These are phyloP conservation scores for Lanius collurio DNA, from an alignment of 2,113 vertebrate species.

Conservation along the genomic window DNA sequence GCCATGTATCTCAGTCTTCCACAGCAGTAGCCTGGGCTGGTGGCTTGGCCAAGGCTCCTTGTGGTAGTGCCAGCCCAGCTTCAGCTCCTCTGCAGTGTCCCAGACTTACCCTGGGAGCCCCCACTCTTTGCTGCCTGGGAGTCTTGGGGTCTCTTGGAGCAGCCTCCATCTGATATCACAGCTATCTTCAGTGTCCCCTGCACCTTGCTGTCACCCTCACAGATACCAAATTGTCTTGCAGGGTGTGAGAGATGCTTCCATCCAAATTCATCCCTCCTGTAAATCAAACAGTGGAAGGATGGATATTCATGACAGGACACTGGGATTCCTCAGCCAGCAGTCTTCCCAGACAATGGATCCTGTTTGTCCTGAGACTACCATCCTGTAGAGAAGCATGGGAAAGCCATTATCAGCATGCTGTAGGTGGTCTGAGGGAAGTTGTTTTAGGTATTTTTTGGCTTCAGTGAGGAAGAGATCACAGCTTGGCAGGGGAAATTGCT, in stretches of 20 bases:
- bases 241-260: neutral
- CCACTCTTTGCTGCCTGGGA: rapidly evolving
- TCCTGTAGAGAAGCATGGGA: neutral
- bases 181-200: neutral
- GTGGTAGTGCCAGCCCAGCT: neutral
- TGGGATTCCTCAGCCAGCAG: neutral
- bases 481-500: neutral
- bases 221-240: neutral
- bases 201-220: neutral
- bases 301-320: neutral
- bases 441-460: neutral
- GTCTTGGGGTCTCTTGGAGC: neutral
- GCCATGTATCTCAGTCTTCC: neutral
- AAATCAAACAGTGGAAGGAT: neutral
- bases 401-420: neutral
- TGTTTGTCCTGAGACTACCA: neutral
- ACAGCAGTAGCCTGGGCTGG: neutral
- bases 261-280: neutral
- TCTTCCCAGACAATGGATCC: neutral
- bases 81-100: rapidly evolving
- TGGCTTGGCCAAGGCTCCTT: neutral
- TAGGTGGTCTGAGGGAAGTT: neutral
- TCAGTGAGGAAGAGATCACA: neutral
- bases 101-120: neutral
- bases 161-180: neutral